Conservation (phyloP, 2,888 invertebrate genomes). For the Charanyca ferruginea region DNA sequence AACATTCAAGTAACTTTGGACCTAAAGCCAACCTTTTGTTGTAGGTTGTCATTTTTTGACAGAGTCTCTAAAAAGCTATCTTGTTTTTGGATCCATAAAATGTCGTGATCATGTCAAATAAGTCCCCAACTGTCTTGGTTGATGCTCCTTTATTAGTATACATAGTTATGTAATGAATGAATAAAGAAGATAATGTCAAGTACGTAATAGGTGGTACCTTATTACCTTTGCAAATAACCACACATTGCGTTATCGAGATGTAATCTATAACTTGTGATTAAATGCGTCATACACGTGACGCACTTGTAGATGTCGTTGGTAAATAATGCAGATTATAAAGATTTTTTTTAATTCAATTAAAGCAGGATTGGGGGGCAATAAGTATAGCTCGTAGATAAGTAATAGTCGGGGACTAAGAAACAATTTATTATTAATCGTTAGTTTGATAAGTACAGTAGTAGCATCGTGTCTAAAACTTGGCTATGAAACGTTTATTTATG, state of each 20-base stretch:
- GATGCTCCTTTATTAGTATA: neutral
- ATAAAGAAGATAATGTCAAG: slow-evolving; percentile 11
- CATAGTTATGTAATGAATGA: neutral
- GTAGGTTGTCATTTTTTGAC: slow-evolving; percentile 1
- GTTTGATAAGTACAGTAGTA: no score
- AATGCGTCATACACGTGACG: slow-evolving; percentile 30
- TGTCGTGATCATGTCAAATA: neutral
- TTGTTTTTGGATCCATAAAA: neutral
- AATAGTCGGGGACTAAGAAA: no score
- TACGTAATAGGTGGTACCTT: slow-evolving; percentile 13
- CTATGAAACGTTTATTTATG: no score
- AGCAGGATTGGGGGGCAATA: no score
- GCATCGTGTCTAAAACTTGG: no score
- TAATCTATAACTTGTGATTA: slow-evolving; percentile 49
- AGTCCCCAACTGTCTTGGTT: neutral
- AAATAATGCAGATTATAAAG: slow-evolving; percentile 22
- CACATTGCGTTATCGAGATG: slow-evolving; percentile 42
- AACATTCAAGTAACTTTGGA: slow-evolving; percentile 7
- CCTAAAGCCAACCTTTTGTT: neutral
- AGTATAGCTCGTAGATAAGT: no score
- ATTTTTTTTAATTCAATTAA: neutral
- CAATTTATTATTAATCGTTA: no score
- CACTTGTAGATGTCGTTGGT: slow-evolving; percentile 31
- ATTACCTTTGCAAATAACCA: slow-evolving; percentile 25
- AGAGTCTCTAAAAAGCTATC: neutral